Evolutionary conservation across 2,797 vertebrate genomes (phyloP).

Genomic region (Pangasius sanitwongsei): DNA sequence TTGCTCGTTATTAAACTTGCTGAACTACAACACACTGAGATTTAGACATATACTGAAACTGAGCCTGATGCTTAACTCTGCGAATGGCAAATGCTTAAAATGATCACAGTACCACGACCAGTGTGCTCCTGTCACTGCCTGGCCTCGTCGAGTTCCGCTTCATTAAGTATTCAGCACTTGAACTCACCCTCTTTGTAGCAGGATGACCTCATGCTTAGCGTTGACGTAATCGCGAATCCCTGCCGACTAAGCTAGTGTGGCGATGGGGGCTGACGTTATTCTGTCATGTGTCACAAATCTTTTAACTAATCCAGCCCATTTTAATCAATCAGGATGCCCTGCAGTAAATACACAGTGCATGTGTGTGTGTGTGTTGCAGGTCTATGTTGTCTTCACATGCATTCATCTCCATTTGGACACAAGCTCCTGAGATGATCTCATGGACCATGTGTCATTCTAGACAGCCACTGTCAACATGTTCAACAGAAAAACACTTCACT

Average conservation of each 20-base stretch:
- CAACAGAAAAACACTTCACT: not conserved
- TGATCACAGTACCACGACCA: not conserved
- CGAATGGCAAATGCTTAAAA: not conserved
- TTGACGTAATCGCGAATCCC: constrained; percentile 75
- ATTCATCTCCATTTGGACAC: constrained; percentile 19
- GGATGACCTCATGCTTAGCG: constrained; percentile 78
- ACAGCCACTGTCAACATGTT: constrained; percentile 17
- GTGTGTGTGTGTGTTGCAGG: constrained; percentile 21
- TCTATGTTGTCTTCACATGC: constrained; percentile 5
- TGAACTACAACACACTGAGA: not conserved
- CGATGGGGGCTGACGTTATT: constrained; percentile 59
- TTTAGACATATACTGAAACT: not conserved
- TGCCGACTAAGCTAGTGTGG: constrained; percentile 65
- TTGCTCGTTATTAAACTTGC: not conserved
- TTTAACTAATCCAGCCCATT: constrained; percentile 63
- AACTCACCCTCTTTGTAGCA: constrained; percentile 66
- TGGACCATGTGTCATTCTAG: constrained; percentile 39
- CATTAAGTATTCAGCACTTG: constrained; percentile 20
- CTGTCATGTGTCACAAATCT: constrained; percentile 69
- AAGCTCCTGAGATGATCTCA: constrained; percentile 38
- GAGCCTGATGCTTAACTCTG: not conserved
- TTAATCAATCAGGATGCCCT: constrained; percentile 56
- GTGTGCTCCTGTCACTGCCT: constrained; percentile 13
- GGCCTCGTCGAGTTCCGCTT: not conserved
- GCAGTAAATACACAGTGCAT: constrained; percentile 48